Percentiles rank a stretch among this genome's conserved stretches.
phyloP scores from a whole-genome alignment of 2,797 vertebrate species.

The Mus spretus region DNA sequence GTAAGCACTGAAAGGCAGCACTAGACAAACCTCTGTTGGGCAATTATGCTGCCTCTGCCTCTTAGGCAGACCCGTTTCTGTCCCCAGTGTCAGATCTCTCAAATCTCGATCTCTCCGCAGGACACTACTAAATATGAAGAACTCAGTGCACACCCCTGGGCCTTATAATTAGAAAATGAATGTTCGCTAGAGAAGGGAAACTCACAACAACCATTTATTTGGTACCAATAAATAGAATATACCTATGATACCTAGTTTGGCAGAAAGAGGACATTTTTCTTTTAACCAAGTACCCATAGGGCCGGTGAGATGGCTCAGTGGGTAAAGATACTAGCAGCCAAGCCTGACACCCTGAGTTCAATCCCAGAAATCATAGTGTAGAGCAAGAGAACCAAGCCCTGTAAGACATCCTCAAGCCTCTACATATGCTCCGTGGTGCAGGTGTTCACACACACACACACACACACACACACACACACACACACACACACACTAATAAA shows the following conservation, averaged over 20 bases:
- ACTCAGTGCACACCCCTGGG: not conserved
- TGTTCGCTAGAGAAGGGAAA: slow-evolving; percentile 35
- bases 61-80: not conserved
- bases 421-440: not conserved
- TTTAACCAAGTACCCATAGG: not conserved
- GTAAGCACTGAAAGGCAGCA: not conserved
- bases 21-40: not conserved
- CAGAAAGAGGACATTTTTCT: not conserved
- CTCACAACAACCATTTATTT: slow-evolving; percentile 17
- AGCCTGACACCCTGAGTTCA: no score
- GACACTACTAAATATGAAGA: not conserved
- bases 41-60: not conserved
- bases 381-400: not conserved
- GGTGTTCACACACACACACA: not conserved
- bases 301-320: not conserved
- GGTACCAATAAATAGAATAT: not conserved
- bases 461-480: no score
- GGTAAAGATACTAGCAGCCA: not conserved
- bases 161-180: slow-evolving; percentile 34
- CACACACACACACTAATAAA: not conserved
- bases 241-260: not conserved
- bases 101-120: slow-evolving; percentile 33
- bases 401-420: not conserved
- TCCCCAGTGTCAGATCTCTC: slow-evolving; percentile 22
- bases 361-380: not conserved